A percentile compares a stretch with the other conserved stretches of the same genome.
Evolutionary conservation across 1,140 invertebrate genomes (phyloP).

Genomic region (Himalopsyche phryganea): DNA sequence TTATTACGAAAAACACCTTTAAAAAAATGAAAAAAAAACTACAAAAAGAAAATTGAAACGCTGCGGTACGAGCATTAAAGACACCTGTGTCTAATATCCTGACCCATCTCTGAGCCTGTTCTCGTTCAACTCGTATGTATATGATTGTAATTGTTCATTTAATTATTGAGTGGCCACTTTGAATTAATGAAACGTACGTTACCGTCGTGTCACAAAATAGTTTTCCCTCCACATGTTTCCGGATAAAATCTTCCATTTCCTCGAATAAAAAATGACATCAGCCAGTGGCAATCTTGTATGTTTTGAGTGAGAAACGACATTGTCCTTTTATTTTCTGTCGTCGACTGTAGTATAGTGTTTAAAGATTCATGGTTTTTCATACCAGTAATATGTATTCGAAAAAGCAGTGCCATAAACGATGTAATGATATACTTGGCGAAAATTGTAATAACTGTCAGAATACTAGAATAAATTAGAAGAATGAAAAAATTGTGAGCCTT

Average conservation of each 20-base stretch:
- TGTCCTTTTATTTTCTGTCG: slow-evolving; percentile 16
- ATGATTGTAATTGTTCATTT: too few relatives aligned
- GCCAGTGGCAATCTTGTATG: slow-evolving; percentile 16
- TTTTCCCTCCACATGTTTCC: neutral
- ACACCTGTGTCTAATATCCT: slow-evolving; percentile 10
- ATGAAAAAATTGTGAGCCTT: slow-evolving; percentile 32
- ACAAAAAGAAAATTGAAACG: slow-evolving; percentile 5
- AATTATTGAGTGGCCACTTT: slow-evolving; percentile 2
- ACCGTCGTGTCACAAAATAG: neutral
- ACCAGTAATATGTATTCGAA: slow-evolving; percentile 4
- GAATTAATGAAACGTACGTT: neutral
- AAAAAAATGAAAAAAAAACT: slow-evolving; percentile 2
- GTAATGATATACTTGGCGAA: slow-evolving; percentile 17
- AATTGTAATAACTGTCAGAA: slow-evolving; percentile 28
- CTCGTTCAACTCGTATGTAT: slow-evolving; percentile 14
- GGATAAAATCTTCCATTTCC: neutral
- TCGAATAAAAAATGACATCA: neutral
- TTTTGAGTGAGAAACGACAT: slow-evolving; percentile 21
- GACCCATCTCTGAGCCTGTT: neutral
- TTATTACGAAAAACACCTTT: slow-evolving; percentile 8
- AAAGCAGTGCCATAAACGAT: slow-evolving; percentile 31
- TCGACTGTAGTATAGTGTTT: slow-evolving; percentile 27
- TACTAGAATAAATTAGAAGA: slow-evolving; percentile 30
- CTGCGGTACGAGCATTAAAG: slow-evolving; percentile 22
- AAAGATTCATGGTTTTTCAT: slow-evolving; percentile 19